phyloP scores from a whole-genome alignment of 1,140 invertebrate genomes.

The Rhizoglyphus robini region DNA sequence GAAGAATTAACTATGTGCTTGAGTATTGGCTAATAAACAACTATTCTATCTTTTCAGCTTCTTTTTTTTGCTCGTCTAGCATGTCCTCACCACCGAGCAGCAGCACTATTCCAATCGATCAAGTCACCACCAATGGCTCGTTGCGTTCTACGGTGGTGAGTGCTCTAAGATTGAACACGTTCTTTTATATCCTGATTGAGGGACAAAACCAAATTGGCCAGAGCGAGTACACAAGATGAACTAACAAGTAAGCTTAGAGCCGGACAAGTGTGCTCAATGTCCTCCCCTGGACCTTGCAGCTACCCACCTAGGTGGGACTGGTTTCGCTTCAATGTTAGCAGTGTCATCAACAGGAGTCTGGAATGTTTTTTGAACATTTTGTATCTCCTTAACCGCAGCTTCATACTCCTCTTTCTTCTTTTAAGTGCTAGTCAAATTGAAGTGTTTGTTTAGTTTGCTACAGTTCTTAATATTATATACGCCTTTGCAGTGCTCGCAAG shows the following conservation, averaged over 20 bases:
- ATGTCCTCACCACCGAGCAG: neutral
- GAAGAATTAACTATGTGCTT: slow-evolving; percentile 54
- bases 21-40: slow-evolving; percentile 14
- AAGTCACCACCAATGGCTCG: slow-evolving; percentile 4
- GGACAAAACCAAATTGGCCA: slow-evolving; percentile 16
- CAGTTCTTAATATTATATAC: no score
- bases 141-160: neutral
- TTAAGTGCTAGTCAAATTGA: no score
- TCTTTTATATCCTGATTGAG: neutral
- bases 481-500: no score
- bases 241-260: neutral
- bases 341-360: no score
- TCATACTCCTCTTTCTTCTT: no score
- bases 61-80: neutral
- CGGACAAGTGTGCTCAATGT: slow-evolving; percentile 21
- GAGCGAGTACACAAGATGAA: slow-evolving; percentile 13
- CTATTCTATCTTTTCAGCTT: neutral
- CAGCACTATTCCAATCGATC: neutral
- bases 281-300: slow-evolving; percentile 22
- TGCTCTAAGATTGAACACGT: slow-evolving; percentile 1
- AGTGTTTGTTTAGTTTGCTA: no score
- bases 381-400: no score
- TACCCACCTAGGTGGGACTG: no score
- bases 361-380: no score
- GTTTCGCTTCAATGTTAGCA: no score